Percentiles rank a stretch among this genome's conserved stretches.
phyloP scores from a whole-genome alignment of 2,113 vertebrate genomes.

The Hemiprocne comata region DNA sequence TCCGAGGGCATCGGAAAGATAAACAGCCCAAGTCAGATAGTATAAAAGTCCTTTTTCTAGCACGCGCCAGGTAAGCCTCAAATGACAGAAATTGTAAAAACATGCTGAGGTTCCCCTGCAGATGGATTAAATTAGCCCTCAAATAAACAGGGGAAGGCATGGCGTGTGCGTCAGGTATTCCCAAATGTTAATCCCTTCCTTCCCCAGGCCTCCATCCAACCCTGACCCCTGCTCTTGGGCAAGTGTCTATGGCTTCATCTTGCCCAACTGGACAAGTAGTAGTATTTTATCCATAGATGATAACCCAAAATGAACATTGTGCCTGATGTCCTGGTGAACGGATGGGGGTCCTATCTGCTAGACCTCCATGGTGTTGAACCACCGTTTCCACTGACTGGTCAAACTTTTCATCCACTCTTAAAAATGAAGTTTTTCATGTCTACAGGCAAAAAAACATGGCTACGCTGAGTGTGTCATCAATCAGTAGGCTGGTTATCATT shows the following conservation, averaged over 20 bases:
- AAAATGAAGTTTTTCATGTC: background rate
- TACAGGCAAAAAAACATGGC: background rate
- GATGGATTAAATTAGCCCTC: conserved; percentile 77
- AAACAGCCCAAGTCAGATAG: conserved; percentile 76
- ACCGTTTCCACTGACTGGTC: background rate
- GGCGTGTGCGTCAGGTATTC: conserved; percentile 45
- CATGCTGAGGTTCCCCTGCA: conserved; percentile 66
- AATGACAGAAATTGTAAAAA: conserved; percentile 77
- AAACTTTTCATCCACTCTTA: background rate
- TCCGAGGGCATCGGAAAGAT: conserved; percentile 76
- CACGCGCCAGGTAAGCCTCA: conserved; percentile 76
- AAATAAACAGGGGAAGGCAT: conserved; percentile 63
- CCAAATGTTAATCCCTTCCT: conserved; percentile 53
- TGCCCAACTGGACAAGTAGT: background rate
- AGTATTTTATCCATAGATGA: background rate
- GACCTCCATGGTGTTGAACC: background rate
- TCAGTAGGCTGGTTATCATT: background rate
- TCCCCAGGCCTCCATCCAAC: conserved; percentile 9
- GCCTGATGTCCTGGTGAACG: background rate
- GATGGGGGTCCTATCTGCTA: background rate
- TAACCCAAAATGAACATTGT: background rate
- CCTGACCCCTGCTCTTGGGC: background rate
- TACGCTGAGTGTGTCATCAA: background rate
- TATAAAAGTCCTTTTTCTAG: conserved; percentile 81
- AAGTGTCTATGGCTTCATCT: background rate